Percentiles rank a stretch among this genome's conserved stretches.
Conservation (phyloP, 1,140 invertebrate species). For the Neelides sp. region DNA sequence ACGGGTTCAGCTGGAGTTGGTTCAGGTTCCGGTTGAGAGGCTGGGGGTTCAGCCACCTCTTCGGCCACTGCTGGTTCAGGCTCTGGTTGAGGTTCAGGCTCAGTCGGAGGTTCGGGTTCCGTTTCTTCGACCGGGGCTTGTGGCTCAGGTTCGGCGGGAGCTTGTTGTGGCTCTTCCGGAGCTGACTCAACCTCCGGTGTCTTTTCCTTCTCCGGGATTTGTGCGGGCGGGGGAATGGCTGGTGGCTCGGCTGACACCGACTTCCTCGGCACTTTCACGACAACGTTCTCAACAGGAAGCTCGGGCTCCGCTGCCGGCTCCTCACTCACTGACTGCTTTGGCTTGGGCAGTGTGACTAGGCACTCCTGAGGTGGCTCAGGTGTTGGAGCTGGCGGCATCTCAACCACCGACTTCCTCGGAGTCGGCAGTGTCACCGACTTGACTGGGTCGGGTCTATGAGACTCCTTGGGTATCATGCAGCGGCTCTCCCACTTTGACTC, state of each 20-base stretch:
- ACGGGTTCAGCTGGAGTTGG: background rate
- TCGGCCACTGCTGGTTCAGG: background rate
- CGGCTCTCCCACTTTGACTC: constrained; percentile 16
- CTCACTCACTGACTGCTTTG: background rate
- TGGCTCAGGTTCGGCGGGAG: no score
- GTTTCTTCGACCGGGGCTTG: no score
- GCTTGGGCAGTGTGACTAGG: background rate
- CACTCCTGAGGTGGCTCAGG: no score
- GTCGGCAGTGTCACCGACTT: constrained; percentile 2
- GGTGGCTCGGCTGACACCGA: constrained; percentile 5
- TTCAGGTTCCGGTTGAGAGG: background rate
- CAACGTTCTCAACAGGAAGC: constrained; percentile 10
- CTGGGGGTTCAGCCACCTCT: background rate
- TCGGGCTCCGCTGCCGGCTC: background rate
- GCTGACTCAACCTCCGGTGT: no score
- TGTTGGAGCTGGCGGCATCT: background rate
- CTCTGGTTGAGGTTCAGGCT: constrained; percentile 1
- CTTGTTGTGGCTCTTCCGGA: no score
- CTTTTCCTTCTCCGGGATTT: no score
- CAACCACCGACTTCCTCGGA: constrained; percentile 14
- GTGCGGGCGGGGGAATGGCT: no score
- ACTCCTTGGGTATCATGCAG: background rate
- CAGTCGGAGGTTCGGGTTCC: background rate
- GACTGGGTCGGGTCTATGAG: background rate
- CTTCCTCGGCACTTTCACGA: constrained; percentile 7